A percentile compares a stretch with the other conserved stretches of the same genome.
Conservation (phyloP, 2,888 invertebrate species). For the Chrysolina americana region DNA sequence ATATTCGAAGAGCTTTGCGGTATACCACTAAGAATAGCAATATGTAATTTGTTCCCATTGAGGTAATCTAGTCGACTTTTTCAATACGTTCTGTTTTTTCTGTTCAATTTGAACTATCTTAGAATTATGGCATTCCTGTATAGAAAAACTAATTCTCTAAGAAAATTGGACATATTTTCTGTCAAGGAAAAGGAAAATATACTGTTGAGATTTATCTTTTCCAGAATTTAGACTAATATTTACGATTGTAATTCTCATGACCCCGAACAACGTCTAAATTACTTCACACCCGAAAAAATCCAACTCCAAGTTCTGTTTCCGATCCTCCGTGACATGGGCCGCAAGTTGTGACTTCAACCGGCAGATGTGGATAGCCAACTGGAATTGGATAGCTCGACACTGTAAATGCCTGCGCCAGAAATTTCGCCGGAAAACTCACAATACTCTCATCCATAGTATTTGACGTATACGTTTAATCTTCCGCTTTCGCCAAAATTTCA, state of each 20-base stretch:
- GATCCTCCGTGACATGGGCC: constrained; percentile 3
- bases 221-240: neutral
- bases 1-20: no score
- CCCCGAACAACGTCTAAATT: neutral
- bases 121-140: no score
- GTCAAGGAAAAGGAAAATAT: no score
- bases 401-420: constrained; percentile 13
- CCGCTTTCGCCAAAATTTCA: neutral
- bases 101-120: no score
- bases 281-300: constrained; percentile 4
- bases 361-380: constrained; percentile 18
- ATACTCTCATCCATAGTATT: neutral
- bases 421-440: constrained; percentile 2
- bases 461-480: constrained; percentile 13
- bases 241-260: neutral
- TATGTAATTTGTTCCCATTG: no score
- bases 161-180: no score
- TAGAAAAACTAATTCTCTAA: no score
- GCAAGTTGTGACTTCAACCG: neutral
- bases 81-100: no score
- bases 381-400: constrained; percentile 2
- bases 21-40: no score
- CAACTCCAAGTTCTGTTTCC: constrained; percentile 13
- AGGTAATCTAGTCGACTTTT: no score
- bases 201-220: no score